phyloP scores from a whole-genome alignment of 2,888 invertebrate species.

The Apeira syringaria region DNA sequence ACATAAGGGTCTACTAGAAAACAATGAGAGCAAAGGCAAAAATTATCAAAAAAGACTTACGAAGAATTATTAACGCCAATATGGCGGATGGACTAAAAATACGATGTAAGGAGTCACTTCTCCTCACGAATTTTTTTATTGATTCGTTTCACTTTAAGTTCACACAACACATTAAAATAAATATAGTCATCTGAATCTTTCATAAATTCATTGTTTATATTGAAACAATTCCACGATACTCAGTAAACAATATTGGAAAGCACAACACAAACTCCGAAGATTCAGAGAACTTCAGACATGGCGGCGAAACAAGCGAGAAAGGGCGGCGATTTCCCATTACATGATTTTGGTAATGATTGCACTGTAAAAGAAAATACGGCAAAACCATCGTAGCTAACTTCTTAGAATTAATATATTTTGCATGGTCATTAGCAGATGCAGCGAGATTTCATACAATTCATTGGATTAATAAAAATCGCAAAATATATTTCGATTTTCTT shows the following conservation, averaged over 20 bases:
- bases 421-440: slow-evolving; percentile 64
- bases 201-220: slow-evolving; percentile 64
- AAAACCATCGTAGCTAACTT: slow-evolving; percentile 61
- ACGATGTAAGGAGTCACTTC: slow-evolving; percentile 78
- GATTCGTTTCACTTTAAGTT: slow-evolving; percentile 66
- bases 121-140: slow-evolving; percentile 68
- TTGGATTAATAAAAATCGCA: slow-evolving; percentile 48
- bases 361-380: slow-evolving; percentile 77
- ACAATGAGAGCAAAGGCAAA: slow-evolving; percentile 65
- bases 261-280: slow-evolving; percentile 81
- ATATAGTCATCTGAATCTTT: slow-evolving; percentile 60
- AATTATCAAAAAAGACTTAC: slow-evolving; percentile 81
- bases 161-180: slow-evolving; percentile 71
- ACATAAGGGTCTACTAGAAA: slow-evolving; percentile 64
- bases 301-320: slow-evolving; percentile 76
- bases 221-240: slow-evolving; percentile 69
- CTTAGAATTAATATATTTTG: slow-evolving; percentile 63
- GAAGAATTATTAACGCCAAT: slow-evolving; percentile 86
- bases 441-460: slow-evolving; percentile 58
- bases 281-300: slow-evolving; percentile 82
- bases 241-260: slow-evolving; percentile 75
- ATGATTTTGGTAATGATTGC: slow-evolving; percentile 46
- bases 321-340: slow-evolving; percentile 69
- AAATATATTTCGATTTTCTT: slow-evolving; percentile 34
- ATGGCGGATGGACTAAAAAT: slow-evolving; percentile 87